Conservation (phyloP, 2,113 vertebrate species). For the Brachirus orientalis region DNA sequence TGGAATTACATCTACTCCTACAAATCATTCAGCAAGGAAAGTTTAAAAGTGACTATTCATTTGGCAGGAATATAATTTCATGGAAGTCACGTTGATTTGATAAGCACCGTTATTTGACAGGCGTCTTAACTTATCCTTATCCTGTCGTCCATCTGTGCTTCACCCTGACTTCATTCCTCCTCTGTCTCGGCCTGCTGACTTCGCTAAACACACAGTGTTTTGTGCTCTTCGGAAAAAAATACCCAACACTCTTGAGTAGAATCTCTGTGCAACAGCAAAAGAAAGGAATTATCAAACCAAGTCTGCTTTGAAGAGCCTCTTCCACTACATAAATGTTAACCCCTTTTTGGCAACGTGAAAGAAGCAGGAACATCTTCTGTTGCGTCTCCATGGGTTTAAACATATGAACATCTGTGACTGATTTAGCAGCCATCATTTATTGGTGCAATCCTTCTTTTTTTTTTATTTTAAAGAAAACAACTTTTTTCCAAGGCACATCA, state of each 20-base stretch:
- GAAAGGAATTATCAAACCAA: conserved; percentile 28
- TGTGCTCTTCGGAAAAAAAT: conserved; percentile 27
- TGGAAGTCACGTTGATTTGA: conserved; percentile 42
- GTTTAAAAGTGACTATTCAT: conserved; percentile 71
- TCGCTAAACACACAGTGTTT: conserved; percentile 19
- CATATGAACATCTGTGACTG: conserved; percentile 18
- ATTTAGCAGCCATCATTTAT: conserved; percentile 37
- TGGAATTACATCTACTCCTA: conserved; percentile 48
- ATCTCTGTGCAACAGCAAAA: conserved; percentile 65
- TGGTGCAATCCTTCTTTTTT: conserved; percentile 54
- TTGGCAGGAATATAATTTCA: conserved; percentile 72
- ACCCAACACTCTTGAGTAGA: conserved; percentile 31
- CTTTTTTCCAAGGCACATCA: conserved; percentile 76
- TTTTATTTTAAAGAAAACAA: conserved; percentile 49
- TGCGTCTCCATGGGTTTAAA: conserved; percentile 9
- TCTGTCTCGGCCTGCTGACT: conserved; percentile 26
- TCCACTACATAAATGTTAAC: conserved; percentile 11
- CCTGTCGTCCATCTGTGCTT: not conserved
- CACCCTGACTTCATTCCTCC: conserved; percentile 13
- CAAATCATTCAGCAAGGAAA: conserved; percentile 38
- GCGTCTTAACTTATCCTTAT: not conserved
- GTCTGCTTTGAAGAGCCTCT: conserved; percentile 1
- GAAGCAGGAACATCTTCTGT: conserved; percentile 11
- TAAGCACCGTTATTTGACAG: conserved; percentile 27
- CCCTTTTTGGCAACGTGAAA: conserved; percentile 4